Base-by-base conservation (phyloP, 2,113 vertebrate species). In the Pogona vitticeps region DNA sequence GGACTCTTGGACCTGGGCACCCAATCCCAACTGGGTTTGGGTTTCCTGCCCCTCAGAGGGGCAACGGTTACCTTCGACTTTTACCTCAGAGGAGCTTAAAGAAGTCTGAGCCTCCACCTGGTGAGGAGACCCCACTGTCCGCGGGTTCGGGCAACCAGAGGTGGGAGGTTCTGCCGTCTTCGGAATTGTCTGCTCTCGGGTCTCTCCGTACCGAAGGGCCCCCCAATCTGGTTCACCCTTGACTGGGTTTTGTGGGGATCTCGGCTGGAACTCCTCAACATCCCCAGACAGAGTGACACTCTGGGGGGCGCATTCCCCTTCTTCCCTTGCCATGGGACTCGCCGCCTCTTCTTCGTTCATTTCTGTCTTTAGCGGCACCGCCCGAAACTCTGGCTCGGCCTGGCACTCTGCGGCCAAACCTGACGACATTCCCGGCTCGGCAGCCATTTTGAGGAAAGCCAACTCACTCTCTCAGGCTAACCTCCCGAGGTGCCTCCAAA, bases 91-190 rank as follows among this genome's bases (percentile, higher is more conserved):
- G n/a, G 20, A 15, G 23, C 21, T 8, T 8, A 70, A 58, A n/a
- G 23, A 26, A 7, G 23, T 6, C 8, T 3, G 40, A 12, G 40
- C 0, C 6, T 17, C 17, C 3, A 31, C 26, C 26, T n/a, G 76
- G 63, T 10, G 33, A 0, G 63, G 31, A 8, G 70, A 14, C 7
- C n/a, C 7, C 21, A 8, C 20, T 17, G 6, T 1, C n/a, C 31
- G 56, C 0, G n/a, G 42, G 5, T 13, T 14, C 0, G 58, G 26
- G 36, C 2, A 4, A 2, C 33, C 1, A 0, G n/a, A 52, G 40
- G 38, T 28, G 2, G 70, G 40, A 31, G 38, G 52, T 3, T 4
- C 70, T 15, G 20, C 58, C 2, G 15, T 14, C 21, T 46, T 72
- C 26, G n/a, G 58, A 21, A 67, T 28, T 0, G 10, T 21, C 42